phyloP scores from a whole-genome alignment of 2,797 vertebrate genomes.

The Urosaurus nigricauda region DNA sequence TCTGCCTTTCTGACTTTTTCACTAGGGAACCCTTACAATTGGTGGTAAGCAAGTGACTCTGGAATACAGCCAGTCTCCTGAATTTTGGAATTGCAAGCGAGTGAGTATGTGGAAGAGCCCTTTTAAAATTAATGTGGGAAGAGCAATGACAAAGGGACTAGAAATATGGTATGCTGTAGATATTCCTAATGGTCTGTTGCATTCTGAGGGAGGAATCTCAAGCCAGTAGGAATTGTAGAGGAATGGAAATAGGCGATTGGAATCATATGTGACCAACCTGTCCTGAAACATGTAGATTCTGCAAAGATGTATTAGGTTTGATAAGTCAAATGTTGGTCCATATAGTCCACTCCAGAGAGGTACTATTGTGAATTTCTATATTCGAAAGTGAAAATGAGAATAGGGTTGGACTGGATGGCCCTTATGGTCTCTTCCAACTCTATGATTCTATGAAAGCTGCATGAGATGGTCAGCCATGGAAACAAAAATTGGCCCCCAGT shows the following conservation, averaged over 20 bases:
- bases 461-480: too few relatives aligned
- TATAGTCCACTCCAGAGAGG: too few relatives aligned
- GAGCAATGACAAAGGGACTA: conserved; percentile 7
- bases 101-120: conserved; percentile 73
- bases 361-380: too few relatives aligned
- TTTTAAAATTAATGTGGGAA: conserved; percentile 47
- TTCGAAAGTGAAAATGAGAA: too few relatives aligned
- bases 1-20: conserved; percentile 60
- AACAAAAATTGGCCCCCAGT: too few relatives aligned
- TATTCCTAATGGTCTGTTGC: background rate
- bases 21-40: conserved; percentile 81
- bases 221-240: background rate
- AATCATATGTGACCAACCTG: too few relatives aligned
- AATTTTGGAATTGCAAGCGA: conserved; percentile 83
- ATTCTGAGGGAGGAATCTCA: conserved; percentile 4
- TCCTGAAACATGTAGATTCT: too few relatives aligned
- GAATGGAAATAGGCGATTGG: background rate
- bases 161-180: background rate
- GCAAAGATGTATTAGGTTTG: too few relatives aligned
- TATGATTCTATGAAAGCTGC: too few relatives aligned
- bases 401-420: too few relatives aligned
- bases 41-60: conserved; percentile 82
- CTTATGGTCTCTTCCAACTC: too few relatives aligned
- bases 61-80: conserved; percentile 81
- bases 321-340: too few relatives aligned